Conservation (phyloP, 2,797 vertebrate genomes). For the Amazona finschi region DNA sequence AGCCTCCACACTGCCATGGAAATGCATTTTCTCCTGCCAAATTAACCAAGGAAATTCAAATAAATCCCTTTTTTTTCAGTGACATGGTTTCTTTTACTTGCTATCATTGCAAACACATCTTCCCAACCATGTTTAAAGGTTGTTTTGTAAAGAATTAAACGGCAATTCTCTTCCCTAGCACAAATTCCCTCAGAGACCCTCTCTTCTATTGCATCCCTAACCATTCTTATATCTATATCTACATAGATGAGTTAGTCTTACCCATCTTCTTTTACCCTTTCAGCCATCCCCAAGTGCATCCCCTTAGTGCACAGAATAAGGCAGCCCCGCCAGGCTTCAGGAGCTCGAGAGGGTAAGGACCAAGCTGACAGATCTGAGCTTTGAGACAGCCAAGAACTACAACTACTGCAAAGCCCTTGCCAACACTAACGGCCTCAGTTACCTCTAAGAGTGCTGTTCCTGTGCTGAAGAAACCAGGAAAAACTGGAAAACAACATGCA, state of each 20-base stretch:
- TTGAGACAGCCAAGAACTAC: not conserved
- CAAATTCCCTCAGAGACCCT: not conserved
- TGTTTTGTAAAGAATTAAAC: constrained; percentile 14
- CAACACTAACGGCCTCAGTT: not conserved
- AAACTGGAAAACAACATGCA: not conserved
- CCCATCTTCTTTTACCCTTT: not conserved
- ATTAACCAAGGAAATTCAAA: constrained; percentile 48
- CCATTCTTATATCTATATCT: not conserved
- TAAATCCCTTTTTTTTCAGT: constrained; percentile 5
- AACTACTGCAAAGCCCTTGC: not conserved
- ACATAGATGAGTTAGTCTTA: not conserved
- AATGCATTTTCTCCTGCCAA: constrained; percentile 19
- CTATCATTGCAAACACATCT: not conserved
- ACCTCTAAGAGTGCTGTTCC: not conserved
- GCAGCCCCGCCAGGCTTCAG: fast-evolving
- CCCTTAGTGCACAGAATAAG: not conserved
- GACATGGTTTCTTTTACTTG: not conserved
- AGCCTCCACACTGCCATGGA: not conserved
- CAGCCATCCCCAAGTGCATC: not conserved
- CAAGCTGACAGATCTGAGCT: not conserved
- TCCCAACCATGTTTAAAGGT: not conserved
- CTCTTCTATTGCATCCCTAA: not conserved
- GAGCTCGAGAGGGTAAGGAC: not conserved
- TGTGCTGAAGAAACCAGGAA: not conserved
- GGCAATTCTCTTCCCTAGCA: not conserved